Conservation (phyloP, 2,888 invertebrate species). For the Pheosia gnoma region DNA sequence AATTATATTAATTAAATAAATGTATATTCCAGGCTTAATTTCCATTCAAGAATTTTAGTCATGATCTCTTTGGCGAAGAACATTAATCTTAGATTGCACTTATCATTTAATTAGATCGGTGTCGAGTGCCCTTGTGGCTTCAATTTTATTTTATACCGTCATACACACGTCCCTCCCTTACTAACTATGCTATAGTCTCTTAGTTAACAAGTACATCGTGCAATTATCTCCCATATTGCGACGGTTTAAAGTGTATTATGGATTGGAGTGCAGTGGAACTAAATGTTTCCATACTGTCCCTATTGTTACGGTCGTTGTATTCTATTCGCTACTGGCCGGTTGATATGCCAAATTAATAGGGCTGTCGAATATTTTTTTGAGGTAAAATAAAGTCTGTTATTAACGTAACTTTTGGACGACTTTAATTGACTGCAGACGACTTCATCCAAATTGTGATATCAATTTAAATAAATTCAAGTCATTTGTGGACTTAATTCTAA, state of each 20-base stretch:
- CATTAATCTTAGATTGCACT: slow-evolving; percentile 80
- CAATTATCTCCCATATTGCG: slow-evolving; percentile 22
- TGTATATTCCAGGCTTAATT: slow-evolving; percentile 33
- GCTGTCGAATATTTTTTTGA: slow-evolving; percentile 38
- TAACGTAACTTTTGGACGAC: too few species aligned
- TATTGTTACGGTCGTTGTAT: slow-evolving; percentile 63
- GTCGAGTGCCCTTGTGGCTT: slow-evolving; percentile 76
- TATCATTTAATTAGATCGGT: slow-evolving; percentile 84
- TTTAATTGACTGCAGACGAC: too few species aligned
- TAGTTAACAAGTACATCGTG: slow-evolving; percentile 18
- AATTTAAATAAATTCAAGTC: too few species aligned
- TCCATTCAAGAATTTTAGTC: slow-evolving; percentile 52
- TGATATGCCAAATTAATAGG: slow-evolving; percentile 74
- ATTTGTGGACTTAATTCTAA: too few species aligned
- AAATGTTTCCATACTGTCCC: slow-evolving; percentile 56
- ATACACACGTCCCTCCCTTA: slow-evolving; percentile 79
- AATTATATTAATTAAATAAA: slow-evolving; percentile 19
- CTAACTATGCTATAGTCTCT: slow-evolving; percentile 53
- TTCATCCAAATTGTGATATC: too few species aligned
- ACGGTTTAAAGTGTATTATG: slow-evolving; percentile 45
- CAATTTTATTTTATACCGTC: slow-evolving; percentile 84
- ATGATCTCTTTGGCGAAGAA: slow-evolving; percentile 65
- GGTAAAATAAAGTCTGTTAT: too few species aligned
- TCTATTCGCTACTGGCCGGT: slow-evolving; percentile 71
- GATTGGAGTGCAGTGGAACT: slow-evolving; percentile 17